phyloP scores from a whole-genome alignment of 2,888 invertebrate species.

The Lasioglossum lativentre region DNA sequence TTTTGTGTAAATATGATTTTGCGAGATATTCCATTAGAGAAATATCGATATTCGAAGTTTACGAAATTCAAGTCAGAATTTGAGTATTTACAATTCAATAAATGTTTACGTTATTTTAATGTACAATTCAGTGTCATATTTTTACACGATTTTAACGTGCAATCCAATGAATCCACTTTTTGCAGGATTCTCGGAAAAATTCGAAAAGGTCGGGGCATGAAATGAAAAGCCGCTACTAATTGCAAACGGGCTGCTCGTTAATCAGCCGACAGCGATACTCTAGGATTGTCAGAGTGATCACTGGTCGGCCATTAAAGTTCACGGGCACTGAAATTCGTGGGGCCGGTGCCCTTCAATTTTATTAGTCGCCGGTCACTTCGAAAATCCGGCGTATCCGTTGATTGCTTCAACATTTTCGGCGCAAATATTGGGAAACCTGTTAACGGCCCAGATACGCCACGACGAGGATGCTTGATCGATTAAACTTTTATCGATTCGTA shows the following conservation, averaged over 20 bases:
- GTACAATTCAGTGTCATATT: neutral
- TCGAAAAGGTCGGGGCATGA: neutral
- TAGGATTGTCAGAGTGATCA: neutral
- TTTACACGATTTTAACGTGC: neutral
- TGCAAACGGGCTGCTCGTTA: neutral
- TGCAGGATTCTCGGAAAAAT: neutral
- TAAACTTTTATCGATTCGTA: constrained; percentile 39
- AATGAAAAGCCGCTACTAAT: neutral
- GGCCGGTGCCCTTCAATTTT: constrained; percentile 38
- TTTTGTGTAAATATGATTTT: neutral
- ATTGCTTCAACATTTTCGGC: constrained; percentile 30
- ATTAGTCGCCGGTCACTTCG: constrained; percentile 34
- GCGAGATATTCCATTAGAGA: neutral
- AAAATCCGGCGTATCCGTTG: constrained; percentile 23
- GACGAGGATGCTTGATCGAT: constrained; percentile 39
- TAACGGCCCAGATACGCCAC: constrained; percentile 26
- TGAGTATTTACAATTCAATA: neutral
- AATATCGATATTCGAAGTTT: neutral
- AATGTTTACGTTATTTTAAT: neutral
- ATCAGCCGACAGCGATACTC: neutral
- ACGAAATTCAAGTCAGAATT: no score
- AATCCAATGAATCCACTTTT: neutral
- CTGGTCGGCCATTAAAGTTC: constrained; percentile 33
- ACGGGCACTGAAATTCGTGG: constrained; percentile 25
- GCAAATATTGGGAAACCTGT: constrained; percentile 54